A percentile compares a stretch with the other conserved stretches of the same genome.
Conservation (phyloP, 1,140 invertebrate species). For the Vanessa atalanta region DNA sequence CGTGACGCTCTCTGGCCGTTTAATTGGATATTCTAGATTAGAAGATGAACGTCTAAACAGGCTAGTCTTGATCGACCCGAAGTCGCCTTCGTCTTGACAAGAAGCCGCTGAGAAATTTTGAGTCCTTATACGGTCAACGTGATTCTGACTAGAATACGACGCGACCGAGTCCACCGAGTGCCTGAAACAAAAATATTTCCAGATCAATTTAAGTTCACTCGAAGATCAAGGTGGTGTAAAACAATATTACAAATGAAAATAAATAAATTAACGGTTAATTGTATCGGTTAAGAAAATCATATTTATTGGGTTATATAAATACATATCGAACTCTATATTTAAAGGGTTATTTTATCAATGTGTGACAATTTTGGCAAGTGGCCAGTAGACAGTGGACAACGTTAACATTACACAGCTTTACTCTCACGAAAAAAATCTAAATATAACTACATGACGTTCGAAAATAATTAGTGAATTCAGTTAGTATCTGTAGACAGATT, state of each 20-base stretch:
- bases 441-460: conserved; percentile 5
- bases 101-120: conserved; percentile 79
- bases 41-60: conserved; percentile 75
- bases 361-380: conserved; percentile 19
- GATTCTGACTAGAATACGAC: conserved; percentile 81
- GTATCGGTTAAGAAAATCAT: no score
- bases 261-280: background rate
- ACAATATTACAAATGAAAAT: background rate
- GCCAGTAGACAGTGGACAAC: conserved; percentile 27
- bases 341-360: background rate
- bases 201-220: conserved; percentile 51
- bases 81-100: conserved; percentile 76
- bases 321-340: background rate
- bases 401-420: conserved; percentile 22
- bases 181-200: conserved; percentile 71
- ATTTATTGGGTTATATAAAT: background rate
- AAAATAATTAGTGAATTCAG: conserved; percentile 1
- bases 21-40: conserved; percentile 72
- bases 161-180: conserved; percentile 81
- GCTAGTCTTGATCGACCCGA: conserved; percentile 75
- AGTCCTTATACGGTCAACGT: conserved; percentile 81
- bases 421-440: conserved; percentile 23
- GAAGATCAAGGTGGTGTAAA: background rate
- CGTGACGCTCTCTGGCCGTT: conserved; percentile 73
- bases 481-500: background rate